Evolutionary conservation across 1,140 invertebrate species (phyloP), one percentile per base, ranked within the genome.

Genomic region (Drosophila setifemur): DNA sequence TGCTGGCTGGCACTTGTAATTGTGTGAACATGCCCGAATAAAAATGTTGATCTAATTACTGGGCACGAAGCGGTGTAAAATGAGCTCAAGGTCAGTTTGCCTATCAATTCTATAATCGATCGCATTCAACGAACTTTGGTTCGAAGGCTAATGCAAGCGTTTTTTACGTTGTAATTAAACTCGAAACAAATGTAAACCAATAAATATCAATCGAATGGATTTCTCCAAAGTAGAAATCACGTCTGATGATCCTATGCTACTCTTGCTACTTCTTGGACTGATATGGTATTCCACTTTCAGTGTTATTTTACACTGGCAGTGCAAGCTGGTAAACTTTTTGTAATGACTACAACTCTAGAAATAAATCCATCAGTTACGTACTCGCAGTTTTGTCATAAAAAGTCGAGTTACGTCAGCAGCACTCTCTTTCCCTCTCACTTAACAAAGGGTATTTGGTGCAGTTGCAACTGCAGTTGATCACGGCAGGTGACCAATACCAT

Each of bases 1-100:
- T 35, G n/a, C n/a, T n/a, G 35, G 6, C 11, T n/a, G 12, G 35
- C 47, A 23, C 53, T 66, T 11, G 31, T 52, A 63, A 72, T 61
- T 33, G 35, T 67, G 54, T 57, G 45, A 69, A 57, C 61, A 23
- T 37, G 42, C 37, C 16, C 35, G 7, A 50, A 71, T 45, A 57
- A 45, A 57, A 82, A 57, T 19, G 14, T 39, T 58, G 35, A 74
- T 85, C 74, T 63, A 85, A 86, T 73, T 77, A 61, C 52, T 47
- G 47, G 31, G 16, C 47, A 72, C 77, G 77, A 37, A 76, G 55
- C 37, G 58, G 12, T 55, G 73, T 37, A 60, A 37, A 76, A 57
- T 63, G 29, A 35, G 47, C 45, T 40, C 58, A 82, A 75, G 76
- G 76, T 72, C 72, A 43, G 9, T 47, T 37, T 18, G 53, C 21